Conservation (phyloP, 92 coral and sea anemone genomes). For the Diadumene lineata region DNA sequence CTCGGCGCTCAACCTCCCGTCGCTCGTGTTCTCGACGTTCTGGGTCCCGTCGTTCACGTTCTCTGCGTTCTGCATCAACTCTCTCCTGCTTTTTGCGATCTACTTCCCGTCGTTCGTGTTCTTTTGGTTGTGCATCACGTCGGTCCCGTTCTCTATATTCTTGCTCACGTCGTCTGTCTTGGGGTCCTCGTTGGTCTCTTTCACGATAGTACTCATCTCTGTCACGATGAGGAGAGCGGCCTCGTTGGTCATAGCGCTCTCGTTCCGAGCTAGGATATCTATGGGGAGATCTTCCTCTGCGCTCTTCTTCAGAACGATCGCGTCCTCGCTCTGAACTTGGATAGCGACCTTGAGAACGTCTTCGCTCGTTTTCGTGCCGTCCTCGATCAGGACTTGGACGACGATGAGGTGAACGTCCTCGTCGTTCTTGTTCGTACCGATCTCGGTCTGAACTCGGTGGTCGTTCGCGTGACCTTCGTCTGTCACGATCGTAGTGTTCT, state of each 20-base stretch:
- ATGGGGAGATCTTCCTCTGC: constrained; percentile 4
- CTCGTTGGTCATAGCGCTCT: constrained; percentile 2
- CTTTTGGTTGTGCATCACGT: background rate
- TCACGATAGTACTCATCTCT: constrained; percentile 2
- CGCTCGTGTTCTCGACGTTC: constrained; percentile 17
- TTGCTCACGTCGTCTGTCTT: background rate
- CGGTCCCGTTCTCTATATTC: background rate
- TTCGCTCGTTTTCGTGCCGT: background rate
- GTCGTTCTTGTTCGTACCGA: constrained; percentile 3
- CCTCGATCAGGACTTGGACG: constrained; percentile 7
- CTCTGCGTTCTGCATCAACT: background rate
- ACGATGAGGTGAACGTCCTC: constrained; percentile 7
- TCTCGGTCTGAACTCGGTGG: constrained; percentile 10
- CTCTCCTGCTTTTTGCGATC: constrained; percentile 11
- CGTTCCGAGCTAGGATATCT: constrained; percentile 18
- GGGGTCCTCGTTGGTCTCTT: background rate
- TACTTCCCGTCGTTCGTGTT: background rate
- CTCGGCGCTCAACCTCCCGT: constrained; percentile 7
- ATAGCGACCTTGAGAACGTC: constrained; percentile 7
- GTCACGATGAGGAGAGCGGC: background rate
- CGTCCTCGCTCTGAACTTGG: constrained; percentile 1
- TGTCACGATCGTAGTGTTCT: background rate
- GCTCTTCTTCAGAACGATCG: constrained; percentile 8
- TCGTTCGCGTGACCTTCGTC: background rate
- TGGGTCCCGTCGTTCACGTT: background rate